Evolutionary conservation across 2,888 invertebrate genomes (phyloP).

Genomic region (Tenthredo amoena): DNA sequence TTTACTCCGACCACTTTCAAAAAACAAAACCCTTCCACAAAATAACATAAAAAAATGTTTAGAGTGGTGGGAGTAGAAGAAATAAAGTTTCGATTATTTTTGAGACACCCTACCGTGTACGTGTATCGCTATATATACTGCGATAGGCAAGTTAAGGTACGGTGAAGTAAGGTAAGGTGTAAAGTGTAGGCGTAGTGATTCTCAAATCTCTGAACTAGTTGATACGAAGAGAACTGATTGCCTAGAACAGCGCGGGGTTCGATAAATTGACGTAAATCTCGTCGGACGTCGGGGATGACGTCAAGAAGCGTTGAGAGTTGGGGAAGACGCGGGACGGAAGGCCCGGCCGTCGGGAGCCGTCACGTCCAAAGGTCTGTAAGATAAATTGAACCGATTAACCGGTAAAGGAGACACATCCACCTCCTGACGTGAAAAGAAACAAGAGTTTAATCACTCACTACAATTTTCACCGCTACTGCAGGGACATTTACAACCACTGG

Average conservation of each 20-base stretch:
- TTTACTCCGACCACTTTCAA: no score
- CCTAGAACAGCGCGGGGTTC: slow-evolving; percentile 17
- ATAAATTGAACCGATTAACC: slow-evolving; percentile 46
- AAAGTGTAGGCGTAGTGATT: neutral
- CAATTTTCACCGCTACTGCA: neutral
- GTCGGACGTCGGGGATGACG: slow-evolving; percentile 33
- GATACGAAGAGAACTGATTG: slow-evolving; percentile 33
- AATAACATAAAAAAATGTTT: no score
- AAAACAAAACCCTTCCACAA: no score
- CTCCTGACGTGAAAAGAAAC: slow-evolving; percentile 1
- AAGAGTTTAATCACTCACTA: slow-evolving; percentile 10
- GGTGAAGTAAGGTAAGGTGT: neutral
- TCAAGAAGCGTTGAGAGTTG: slow-evolving; percentile 19
- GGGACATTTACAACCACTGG: neutral
- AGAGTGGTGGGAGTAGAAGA: no score
- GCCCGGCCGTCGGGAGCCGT: slow-evolving; percentile 22
- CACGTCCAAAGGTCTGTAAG: slow-evolving; percentile 38
- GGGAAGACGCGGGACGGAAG: slow-evolving; percentile 26
- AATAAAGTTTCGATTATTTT: no score
- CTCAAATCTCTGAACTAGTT: slow-evolving; percentile 6
- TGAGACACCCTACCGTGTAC: no score
- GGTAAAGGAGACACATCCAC: slow-evolving; percentile 9
- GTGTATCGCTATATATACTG: neutral
- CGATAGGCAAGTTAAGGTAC: neutral
- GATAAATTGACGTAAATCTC: slow-evolving; percentile 45